Percentiles rank a stretch among this genome's conserved stretches.
Evolutionary conservation across 2,888 invertebrate genomes (phyloP).

Genomic region (Lordiphosa andalusiaca): DNA sequence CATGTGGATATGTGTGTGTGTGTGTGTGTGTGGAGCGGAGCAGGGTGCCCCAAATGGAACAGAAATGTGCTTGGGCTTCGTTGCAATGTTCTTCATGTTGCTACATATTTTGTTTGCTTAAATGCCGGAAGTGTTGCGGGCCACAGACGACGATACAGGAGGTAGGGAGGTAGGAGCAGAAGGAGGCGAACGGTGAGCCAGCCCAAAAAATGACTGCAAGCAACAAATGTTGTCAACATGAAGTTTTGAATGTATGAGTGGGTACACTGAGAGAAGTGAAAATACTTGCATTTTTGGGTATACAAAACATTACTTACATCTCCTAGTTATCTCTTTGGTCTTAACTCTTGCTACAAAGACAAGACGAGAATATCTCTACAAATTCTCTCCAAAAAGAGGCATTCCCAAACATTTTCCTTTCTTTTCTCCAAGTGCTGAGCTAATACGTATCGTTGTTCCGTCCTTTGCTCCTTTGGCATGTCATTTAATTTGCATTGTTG

Average conservation of each 20-base stretch:
- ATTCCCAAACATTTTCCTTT: too few species aligned
- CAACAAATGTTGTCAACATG: constrained; percentile 58
- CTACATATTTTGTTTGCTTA: constrained; percentile 72
- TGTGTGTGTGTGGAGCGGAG: constrained; percentile 23
- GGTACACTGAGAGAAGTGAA: too few species aligned
- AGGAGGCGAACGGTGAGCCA: constrained; percentile 12
- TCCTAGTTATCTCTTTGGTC: too few species aligned
- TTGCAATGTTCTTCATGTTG: constrained; percentile 46
- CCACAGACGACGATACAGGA: constrained; percentile 25
- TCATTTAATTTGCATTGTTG: constrained; percentile 6
- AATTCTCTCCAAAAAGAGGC: too few species aligned
- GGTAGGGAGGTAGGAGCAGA: not conserved
- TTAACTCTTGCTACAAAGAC: too few species aligned
- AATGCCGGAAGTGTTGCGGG: constrained; percentile 70
- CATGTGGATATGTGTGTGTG: not conserved
- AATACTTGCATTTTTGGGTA: too few species aligned
- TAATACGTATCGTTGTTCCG: constrained; percentile 23
- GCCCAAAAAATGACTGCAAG: constrained; percentile 29
- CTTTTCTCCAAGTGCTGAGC: too few species aligned
- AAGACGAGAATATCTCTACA: too few species aligned
- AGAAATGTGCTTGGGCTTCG: constrained; percentile 38
- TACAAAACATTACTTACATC: too few species aligned
- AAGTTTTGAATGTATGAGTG: constrained; percentile 30
- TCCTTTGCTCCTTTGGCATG: too few species aligned
- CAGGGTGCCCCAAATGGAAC: constrained; percentile 38